Percentiles rank a stretch among this genome's conserved stretches.
Evolutionary conservation across 2,113 vertebrate species (phyloP).

Genomic region (Heloderma charlesbogerti): DNA sequence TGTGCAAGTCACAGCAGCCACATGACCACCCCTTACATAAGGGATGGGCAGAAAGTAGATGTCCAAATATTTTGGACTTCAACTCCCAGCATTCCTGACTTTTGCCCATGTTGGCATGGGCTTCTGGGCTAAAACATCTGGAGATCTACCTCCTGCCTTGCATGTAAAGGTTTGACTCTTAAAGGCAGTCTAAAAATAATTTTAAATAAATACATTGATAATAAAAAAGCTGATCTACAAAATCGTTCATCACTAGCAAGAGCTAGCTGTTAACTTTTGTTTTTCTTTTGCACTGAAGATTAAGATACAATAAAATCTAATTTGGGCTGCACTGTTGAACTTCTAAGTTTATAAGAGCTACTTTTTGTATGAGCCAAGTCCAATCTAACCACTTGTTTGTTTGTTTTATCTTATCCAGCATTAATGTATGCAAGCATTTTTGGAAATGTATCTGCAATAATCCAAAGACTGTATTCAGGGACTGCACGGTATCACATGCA

Average conservation of each 20-base stretch:
- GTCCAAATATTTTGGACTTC: too few species aligned
- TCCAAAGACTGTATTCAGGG: slow-evolving; percentile 97
- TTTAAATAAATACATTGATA: background rate
- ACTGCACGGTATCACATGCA: slow-evolving; percentile 98
- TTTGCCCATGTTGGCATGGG: too few species aligned
- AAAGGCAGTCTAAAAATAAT: too few species aligned
- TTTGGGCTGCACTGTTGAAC: background rate
- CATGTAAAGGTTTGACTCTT: too few species aligned
- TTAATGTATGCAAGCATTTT: slow-evolving; percentile 99
- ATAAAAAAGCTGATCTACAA: background rate
- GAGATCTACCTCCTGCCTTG: too few species aligned
- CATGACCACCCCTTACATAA: too few species aligned
- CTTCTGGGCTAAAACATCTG: too few species aligned
- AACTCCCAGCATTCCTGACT: too few species aligned
- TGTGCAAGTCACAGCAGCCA: background rate
- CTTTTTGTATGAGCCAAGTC: slow-evolving; percentile 5
- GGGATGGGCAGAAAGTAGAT: too few species aligned
- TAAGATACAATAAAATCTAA: slow-evolving; percentile 7
- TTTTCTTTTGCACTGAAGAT: background rate
- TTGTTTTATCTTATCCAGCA: slow-evolving; percentile 80
- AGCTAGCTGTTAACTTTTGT: background rate
- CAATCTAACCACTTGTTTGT: slow-evolving; percentile 51
- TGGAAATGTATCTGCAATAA: slow-evolving; percentile 99
- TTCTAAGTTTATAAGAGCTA: background rate
- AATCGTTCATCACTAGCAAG: background rate